phyloP scores from a whole-genome alignment of 2,888 invertebrate genomes.

The Iphiclides podalirius region DNA sequence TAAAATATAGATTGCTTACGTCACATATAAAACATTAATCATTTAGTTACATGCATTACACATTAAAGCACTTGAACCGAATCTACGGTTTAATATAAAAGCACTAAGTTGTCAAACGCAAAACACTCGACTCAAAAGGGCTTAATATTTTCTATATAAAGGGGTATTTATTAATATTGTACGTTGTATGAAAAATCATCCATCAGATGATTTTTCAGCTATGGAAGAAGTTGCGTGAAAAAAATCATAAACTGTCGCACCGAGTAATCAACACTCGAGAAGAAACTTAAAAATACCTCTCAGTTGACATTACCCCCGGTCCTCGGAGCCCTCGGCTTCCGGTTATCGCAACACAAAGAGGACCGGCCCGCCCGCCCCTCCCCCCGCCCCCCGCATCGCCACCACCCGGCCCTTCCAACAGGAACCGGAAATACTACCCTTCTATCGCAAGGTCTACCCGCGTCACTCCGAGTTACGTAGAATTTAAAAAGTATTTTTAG shows the following conservation, averaged over 20 bases:
- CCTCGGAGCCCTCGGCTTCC: slow-evolving; percentile 75
- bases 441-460: slow-evolving; percentile 75
- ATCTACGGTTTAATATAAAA: no score
- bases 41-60: no score
- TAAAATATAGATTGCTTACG: no score
- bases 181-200: no score
- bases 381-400: slow-evolving; percentile 34
- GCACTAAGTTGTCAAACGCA: no score
- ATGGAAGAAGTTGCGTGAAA: slow-evolving; percentile 29
- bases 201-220: no score
- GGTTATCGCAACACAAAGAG: slow-evolving; percentile 78
- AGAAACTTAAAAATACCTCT: slow-evolving; percentile 73
- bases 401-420: slow-evolving; percentile 41
- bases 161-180: no score
- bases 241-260: slow-evolving; percentile 37
- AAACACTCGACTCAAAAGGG: no score
- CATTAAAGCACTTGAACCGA: no score
- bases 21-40: no score
- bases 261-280: slow-evolving; percentile 61
- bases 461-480: slow-evolving; percentile 52
- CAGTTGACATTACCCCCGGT: slow-evolving; percentile 77
- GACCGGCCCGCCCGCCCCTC: slow-evolving; percentile 38
- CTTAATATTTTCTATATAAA: no score
- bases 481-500: slow-evolving; percentile 62
- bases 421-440: slow-evolving; percentile 78